Percentiles rank a stretch among this genome's conserved stretches.
Evolutionary conservation across 2,888 invertebrate species (phyloP).

Genomic region (Eupsilia transversa): DNA sequence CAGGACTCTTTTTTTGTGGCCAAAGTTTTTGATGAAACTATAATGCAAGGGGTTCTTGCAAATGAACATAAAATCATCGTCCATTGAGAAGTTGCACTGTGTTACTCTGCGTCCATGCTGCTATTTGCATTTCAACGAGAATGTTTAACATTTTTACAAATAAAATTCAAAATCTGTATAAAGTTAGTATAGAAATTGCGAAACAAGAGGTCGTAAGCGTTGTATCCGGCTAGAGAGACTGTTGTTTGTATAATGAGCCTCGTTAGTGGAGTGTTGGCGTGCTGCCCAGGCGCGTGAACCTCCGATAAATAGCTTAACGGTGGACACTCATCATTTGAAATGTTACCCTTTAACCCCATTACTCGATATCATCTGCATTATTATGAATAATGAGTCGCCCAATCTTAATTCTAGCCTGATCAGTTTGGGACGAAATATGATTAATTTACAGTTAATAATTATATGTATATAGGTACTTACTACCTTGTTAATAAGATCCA

Average conservation of each 20-base stretch:
- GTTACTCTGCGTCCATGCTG: conserved; percentile 15
- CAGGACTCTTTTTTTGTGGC: conserved; percentile 50
- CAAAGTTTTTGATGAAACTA: conserved; percentile 57
- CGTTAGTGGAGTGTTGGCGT: conserved; percentile 80
- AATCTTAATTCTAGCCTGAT: not conserved
- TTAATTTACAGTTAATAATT: not conserved
- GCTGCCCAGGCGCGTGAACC: conserved; percentile 67
- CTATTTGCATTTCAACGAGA: conserved; percentile 40
- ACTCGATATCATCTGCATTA: conserved; percentile 18
- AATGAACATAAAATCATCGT: conserved; percentile 30
- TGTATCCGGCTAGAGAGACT: conserved; percentile 70
- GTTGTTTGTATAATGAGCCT: conserved; percentile 81
- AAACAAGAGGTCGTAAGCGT: conserved; percentile 68
- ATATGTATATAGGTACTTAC: no score
- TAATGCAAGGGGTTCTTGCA: conserved; percentile 10
- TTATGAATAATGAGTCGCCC: conserved; percentile 11
- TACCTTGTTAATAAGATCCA: no score
- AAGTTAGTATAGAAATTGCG: conserved; percentile 57
- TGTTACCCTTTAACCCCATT: conserved; percentile 28
- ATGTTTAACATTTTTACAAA: conserved; percentile 27
- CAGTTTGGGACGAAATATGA: not conserved
- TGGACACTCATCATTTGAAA: conserved; percentile 48
- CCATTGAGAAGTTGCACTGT: conserved; percentile 16
- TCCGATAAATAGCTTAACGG: conserved; percentile 58
- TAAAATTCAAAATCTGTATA: conserved; percentile 44